Base-by-base conservation (phyloP, 2,888 invertebrate species). In the Alloplasta piceator region DNA sequence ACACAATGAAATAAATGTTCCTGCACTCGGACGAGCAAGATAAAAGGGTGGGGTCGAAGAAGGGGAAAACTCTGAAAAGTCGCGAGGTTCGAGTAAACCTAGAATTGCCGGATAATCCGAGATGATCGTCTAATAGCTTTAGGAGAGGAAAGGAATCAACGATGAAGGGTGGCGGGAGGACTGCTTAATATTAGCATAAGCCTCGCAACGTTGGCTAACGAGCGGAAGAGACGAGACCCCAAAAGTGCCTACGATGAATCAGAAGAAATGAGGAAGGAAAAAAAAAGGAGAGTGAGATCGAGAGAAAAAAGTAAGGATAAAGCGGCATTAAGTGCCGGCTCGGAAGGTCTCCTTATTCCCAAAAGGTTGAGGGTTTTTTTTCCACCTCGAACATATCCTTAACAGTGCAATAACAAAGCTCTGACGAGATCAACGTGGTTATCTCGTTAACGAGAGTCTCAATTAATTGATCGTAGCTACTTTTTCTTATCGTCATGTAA, bases 121-220 rank as follows among this genome's bases (percentile, higher is more conserved):
- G 92, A 92, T 92, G 91, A 92, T 91, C 91, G 90, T 88, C 90
- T 91, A 91, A 92, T 91, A 91, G 92, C 90, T 91, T 92, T 91
- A 91, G 26, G 26, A 26, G 89, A 16, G 67, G 75, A 89, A 89
- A 90, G 90, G 91, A 91, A 91, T 91, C 90, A 90, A 88, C 89
- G 83, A 83, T 84, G 74, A 3, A 26, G 83, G 82, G 83, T 87
- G 86, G 85, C 87, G 88, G 26, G 26, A 26, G 26, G 26, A 26
- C 87, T 88, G 86, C 89, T 89, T 88, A 86, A 90, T 85, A 92
- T 92, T 92, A 91, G 89, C 91, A 92, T 92, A 92, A 92, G 90
- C 91, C 85, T 82, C 87, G 86, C 87, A 73, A 85, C 87, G 84
- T 85, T 82, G 87, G 70, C 88, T 90, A 90, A 90, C 90, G 90